Base-by-base conservation (phyloP, 2,797 vertebrate genomes). In the Enteromius paludinosus region DNA sequence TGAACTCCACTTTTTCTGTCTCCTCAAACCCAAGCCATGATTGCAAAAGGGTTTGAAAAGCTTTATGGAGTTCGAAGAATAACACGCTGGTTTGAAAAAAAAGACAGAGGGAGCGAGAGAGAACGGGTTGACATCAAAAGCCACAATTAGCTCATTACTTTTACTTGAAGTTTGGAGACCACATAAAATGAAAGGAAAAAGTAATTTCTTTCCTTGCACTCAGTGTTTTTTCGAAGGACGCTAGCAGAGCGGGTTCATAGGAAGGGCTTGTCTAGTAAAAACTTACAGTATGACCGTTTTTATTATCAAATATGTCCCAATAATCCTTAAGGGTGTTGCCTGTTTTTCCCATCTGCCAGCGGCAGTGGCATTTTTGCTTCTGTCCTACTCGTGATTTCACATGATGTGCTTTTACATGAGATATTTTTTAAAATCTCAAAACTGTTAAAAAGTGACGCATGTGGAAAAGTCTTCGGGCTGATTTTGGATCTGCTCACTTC, bases 91-190 rank as follows among this genome's bases (percentile, higher is more conserved):
- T 90, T 91, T 89, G 41, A 75, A 72, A 64, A 64, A 38, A 70
- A 59, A 66, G 62, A 56, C 47, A 84, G 72, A 79, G 43, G 23
- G 80, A 69, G 35, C 38, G 25, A 64, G 79, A 86, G 84, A 70
- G 84, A 86, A 85, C 90, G 90, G 92, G 79, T 90, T 68, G 35
- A 90, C 93, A 93, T 95, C 94, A 93, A 91, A 95, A 95, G 92
- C 93, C 93, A 93, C 94, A 92, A 89, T 95, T 95, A 94, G 94
- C 92, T 94, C 88, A 89, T 93, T 94, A 92, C 91, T 91, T 90
- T 92, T 83, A 90, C 92, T 93, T 93, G 91, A 94, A 93, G 90
- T 92, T 92, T 89, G 82, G 85, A 92, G 84, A 93, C 91, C 95
- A 93, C 93, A 91, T 93, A 92, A 93, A 93, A 93, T 87, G 77